These are phyloP conservation scores for Torymus auratus DNA, from an alignment of 2,888 invertebrate species.

Conservation along the genomic window DNA sequence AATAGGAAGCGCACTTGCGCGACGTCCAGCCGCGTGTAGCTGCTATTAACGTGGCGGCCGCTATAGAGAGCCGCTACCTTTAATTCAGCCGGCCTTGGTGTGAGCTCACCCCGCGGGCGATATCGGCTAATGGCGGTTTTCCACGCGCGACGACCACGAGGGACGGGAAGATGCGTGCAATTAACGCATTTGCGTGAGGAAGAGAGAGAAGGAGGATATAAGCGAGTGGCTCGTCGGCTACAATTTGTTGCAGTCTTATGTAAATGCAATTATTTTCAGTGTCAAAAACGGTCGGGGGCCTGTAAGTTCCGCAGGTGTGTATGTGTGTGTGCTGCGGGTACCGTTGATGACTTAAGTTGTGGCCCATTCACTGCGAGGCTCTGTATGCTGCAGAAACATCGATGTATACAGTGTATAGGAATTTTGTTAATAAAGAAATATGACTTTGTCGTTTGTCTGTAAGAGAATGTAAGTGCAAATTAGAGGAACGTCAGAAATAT, in stretches of 20 bases:
- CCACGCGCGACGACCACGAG: too few relatives aligned
- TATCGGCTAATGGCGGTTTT: too few relatives aligned
- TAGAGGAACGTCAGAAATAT: too few relatives aligned
- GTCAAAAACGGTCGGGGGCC: background rate
- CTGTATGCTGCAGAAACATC: background rate
- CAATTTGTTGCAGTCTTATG: conserved; percentile 15
- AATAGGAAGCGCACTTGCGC: conserved; percentile 4
- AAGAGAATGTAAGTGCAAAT: too few relatives aligned
- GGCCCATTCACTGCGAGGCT: too few relatives aligned
- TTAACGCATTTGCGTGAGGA: background rate
- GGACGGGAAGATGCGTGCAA: background rate
- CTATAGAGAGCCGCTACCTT: too few relatives aligned
- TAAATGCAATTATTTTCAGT: conserved; percentile 33
- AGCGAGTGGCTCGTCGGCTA: background rate
- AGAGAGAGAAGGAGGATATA: too few relatives aligned
- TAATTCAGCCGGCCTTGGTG: too few relatives aligned
- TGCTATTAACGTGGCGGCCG: too few relatives aligned
- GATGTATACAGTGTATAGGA: background rate
- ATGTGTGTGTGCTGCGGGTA: background rate
- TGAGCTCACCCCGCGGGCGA: too few relatives aligned
- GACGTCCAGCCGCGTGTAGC: background rate
- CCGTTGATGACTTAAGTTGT: conserved; percentile 9
- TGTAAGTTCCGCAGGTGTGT: background rate
- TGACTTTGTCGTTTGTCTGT: too few relatives aligned
- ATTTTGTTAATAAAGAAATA: too few relatives aligned